These are phyloP conservation scores for Sinella curviseta DNA, from an alignment of 1,140 invertebrate genomes.

Conservation along the genomic window DNA sequence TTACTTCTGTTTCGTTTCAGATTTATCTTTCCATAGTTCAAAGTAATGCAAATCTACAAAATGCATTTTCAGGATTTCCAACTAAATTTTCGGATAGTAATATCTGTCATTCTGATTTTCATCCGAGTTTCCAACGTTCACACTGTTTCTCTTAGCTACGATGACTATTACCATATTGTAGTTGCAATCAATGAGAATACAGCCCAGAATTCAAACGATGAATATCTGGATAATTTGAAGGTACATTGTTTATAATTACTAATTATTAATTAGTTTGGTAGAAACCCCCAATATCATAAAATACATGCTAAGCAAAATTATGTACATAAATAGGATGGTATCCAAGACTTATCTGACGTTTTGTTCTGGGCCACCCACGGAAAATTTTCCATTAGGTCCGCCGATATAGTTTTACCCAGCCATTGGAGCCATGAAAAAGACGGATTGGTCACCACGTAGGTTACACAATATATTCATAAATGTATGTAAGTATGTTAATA, in stretches of 20 bases:
- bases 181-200: not conserved
- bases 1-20: too few relatives aligned
- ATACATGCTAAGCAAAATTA: not conserved
- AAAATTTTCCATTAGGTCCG: slow-evolving; percentile 5
- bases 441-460: not conserved
- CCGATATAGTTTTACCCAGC: not conserved
- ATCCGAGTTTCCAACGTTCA: too few relatives aligned
- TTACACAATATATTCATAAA: too few relatives aligned
- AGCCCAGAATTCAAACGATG: not conserved
- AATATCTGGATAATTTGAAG: slow-evolving; percentile 5
- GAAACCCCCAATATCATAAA: too few relatives aligned
- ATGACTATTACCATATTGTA: slow-evolving; percentile 19
- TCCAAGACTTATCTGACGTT: slow-evolving; percentile 12
- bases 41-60: too few relatives aligned
- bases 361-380: not conserved
- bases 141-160: too few relatives aligned
- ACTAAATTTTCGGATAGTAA: too few relatives aligned
- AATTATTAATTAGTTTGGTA: not conserved
- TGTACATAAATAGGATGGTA: not conserved
- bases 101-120: too few relatives aligned
- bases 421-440: not conserved
- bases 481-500: too few relatives aligned
- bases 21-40: too few relatives aligned
- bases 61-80: too few relatives aligned
- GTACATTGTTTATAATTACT: not conserved